Evolutionary conservation across 2,888 invertebrate genomes (phyloP).

Genomic region (Polydrusus tereticollis): DNA sequence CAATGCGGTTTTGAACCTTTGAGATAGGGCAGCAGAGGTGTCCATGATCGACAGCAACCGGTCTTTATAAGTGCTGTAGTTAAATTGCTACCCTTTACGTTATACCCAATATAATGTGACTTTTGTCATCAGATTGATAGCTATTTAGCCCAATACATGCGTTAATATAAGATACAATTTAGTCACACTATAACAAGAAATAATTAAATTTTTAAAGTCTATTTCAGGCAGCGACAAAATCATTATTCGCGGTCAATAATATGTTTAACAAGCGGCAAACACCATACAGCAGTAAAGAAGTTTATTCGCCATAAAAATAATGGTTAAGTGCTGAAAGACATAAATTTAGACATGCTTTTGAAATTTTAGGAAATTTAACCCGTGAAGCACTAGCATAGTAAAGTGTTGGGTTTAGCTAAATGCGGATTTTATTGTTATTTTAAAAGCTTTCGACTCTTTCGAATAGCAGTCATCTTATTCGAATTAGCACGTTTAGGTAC

Average conservation of each 20-base stretch:
- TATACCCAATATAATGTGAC: too few relatives aligned
- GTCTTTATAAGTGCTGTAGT: too few relatives aligned
- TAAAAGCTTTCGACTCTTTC: conserved; percentile 8
- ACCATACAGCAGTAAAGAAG: conserved; percentile 40
- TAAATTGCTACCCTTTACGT: too few relatives aligned
- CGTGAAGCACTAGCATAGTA: conserved; percentile 22
- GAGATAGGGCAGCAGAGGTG: too few relatives aligned
- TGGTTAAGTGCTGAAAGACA: conserved; percentile 43
- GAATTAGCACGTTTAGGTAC: too few relatives aligned
- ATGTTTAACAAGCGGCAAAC: conserved; percentile 48
- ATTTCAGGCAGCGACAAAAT: conserved; percentile 37
- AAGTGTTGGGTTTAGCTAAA: conserved; percentile 35
- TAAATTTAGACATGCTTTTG: conserved; percentile 48
- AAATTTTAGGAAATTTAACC: conserved; percentile 37
- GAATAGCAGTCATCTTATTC: too few relatives aligned
- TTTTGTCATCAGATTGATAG: too few relatives aligned
- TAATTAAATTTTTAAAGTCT: conserved; percentile 32
- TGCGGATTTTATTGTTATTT: conserved; percentile 31
- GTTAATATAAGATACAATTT: background rate
- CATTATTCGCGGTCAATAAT: conserved; percentile 48
- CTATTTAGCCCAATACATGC: too few relatives aligned
- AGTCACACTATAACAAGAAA: conserved; percentile 14
- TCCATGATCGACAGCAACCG: too few relatives aligned
- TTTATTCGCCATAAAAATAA: conserved; percentile 50
- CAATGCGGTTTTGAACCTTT: too few relatives aligned